Base-by-base conservation (phyloP, 2,797 vertebrate genomes). In the Fratercula arctica region DNA sequence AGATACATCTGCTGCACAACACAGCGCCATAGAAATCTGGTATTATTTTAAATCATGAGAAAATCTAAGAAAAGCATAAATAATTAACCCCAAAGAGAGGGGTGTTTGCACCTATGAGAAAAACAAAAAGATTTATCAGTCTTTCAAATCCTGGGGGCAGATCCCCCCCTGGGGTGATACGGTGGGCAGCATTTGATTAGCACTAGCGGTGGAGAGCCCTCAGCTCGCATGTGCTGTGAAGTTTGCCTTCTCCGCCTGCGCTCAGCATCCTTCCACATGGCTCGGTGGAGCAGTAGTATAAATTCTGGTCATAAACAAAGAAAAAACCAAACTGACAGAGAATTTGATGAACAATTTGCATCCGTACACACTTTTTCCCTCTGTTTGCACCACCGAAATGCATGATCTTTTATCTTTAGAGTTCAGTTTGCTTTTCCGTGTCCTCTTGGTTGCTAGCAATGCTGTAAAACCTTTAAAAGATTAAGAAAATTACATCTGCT, bases 241-340 rank as follows among this genome's bases (percentile, higher is more conserved):
- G 73, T 88, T 91, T 81, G 92, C 43, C 54, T 80, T 70, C 82
- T 80, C 89, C 5, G n/a, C 69, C 59, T 69, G 82, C 3, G 1
- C 67, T 72, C 69, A 39, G 46, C 29, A 70, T 88, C 75, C 73
- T 88, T 92, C 70, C 82, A 68, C 53, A 12, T 59, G 85, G 25
- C 88, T 85, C 25, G 1, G 31, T 50, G 37, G 63, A 95, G 74
- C 43, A 87, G 26, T 35, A 68, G 67, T 79, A 85, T 28, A 74
- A 90, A 93, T 91, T 86, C 87, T 60, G 76, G 78, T 69, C 87
- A 85, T 89, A 93, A 96, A 95, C 89, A 89, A 92, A 95, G 85
- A 16, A 78, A 93, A 91, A 93, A 83, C 0, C 31, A 63, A 80
- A 78, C 81, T 51, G 87, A 57, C 78, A 93, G 59, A 88, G 73